Base-by-base conservation (phyloP, 2,113 vertebrate species). In the Holacanthus passer region DNA sequence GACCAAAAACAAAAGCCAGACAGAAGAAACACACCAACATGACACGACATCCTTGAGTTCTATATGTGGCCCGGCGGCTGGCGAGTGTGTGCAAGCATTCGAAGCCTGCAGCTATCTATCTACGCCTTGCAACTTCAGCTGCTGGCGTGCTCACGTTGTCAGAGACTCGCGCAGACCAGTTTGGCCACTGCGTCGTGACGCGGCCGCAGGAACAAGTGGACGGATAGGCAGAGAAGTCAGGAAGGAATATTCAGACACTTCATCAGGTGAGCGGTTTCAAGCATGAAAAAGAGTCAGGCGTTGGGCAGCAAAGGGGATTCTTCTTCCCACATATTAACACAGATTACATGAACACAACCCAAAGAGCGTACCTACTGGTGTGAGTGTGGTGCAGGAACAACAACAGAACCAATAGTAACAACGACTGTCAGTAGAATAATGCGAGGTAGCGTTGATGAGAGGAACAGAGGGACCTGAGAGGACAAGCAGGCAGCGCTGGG, bases 381-480 rank as follows among this genome's bases (percentile, higher is more conserved):
- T 52, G 79, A 56, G 37, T 37, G 73, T 58, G 79, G 59, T 47
- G 79, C 60, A 31, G 63, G 53, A 59, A 79, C 29, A 60, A 76
- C 39, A 53, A 79, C 17, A 43, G 59, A 77, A 76, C 48, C 67
- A 70, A 67, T 4, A 55, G 52, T 11, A 50, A 73, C 48, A 58
- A 29, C 7, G 4, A 52, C 64, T 60, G 82, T 83, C 73, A 82
- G 76, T 78, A 63, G 70, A 77, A 53, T 77, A 79, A 89, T 71
- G 91, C 62, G 91, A 92, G 91, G 90, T 90, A 89, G 89, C 82
- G 39, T 73, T 59, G 83, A 87, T 76, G 87, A 67, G 68, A 45
- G 71, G 73, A 65, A 64, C 53, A 32, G 64, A 75, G 73, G 78
- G 79, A 88, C 87, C 88, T 89, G 91, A 92, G 91, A 87, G 81